These are phyloP conservation scores for Rallus crepitans DNA, from an alignment of 2,797 vertebrate genomes.

Conservation along the genomic window DNA sequence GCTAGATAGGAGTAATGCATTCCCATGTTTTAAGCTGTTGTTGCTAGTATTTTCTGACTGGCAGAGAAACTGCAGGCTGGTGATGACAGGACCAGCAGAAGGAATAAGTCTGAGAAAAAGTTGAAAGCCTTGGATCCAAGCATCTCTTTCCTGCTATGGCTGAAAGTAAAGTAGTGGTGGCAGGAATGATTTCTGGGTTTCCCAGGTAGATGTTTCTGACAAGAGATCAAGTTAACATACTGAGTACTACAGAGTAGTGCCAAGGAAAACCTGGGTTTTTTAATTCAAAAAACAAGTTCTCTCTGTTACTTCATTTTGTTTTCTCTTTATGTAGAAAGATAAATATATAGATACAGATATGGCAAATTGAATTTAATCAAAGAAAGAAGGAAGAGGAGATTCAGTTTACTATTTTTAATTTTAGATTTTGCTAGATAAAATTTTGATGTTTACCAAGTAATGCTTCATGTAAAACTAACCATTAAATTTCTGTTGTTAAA, in stretches of 20 bases:
- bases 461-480: neutral
- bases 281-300: neutral
- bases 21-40: neutral
- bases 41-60: neutral
- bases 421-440: neutral
- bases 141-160: neutral
- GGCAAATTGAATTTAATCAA: neutral
- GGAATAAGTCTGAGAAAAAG: neutral
- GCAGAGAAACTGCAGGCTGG: neutral
- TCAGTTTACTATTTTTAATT: neutral
- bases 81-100: neutral
- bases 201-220: neutral
- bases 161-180: neutral
- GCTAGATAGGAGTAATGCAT: neutral
- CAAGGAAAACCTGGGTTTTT: neutral
- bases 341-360: neutral
- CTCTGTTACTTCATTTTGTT: neutral
- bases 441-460: neutral
- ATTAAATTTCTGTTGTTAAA: neutral
- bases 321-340: neutral
- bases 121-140: neutral
- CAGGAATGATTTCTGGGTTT: neutral
- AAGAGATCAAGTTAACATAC: neutral
- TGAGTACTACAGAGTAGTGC: rapidly evolving
- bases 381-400: neutral